Evolutionary conservation across 2,888 invertebrate species (phyloP).

Genomic region (Lasioglossum vierecki): DNA sequence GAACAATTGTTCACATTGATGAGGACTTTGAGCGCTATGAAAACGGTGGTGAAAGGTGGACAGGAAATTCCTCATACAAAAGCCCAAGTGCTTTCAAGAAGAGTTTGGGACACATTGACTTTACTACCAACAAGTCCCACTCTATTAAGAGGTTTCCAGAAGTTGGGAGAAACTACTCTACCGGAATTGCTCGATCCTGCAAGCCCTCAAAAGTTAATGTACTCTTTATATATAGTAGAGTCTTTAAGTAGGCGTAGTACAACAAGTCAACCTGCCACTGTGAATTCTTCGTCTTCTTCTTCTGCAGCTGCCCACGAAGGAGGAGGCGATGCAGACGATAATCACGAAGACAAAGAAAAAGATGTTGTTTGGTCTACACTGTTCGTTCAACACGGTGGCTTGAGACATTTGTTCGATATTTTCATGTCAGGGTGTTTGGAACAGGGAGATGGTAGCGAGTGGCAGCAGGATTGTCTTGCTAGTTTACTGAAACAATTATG

Average conservation of each 20-base stretch:
- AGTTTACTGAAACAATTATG: slow-evolving; percentile 93
- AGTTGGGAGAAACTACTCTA: slow-evolving; percentile 88
- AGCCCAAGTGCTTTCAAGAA: slow-evolving; percentile 92
- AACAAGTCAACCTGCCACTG: slow-evolving; percentile 60
- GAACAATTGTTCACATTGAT: slow-evolving; percentile 95
- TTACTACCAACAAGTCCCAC: slow-evolving; percentile 95
- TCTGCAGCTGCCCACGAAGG: slow-evolving; percentile 71
- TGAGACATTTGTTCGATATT: slow-evolving; percentile 95
- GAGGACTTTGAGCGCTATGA: slow-evolving; percentile 95
- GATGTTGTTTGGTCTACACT: slow-evolving; percentile 88
- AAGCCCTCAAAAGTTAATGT: slow-evolving; percentile 97
- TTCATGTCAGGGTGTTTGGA: slow-evolving; percentile 93
- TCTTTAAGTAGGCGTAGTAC: slow-evolving; percentile 85
- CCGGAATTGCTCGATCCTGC: slow-evolving; percentile 93
- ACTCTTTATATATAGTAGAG: slow-evolving; percentile 96
- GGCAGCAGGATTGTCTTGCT: slow-evolving; percentile 97
- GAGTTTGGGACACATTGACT: slow-evolving; percentile 97
- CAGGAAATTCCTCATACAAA: slow-evolving; percentile 92
- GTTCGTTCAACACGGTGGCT: slow-evolving; percentile 94
- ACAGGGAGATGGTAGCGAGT: slow-evolving; percentile 92
- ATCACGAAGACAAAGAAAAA: slow-evolving; percentile 71
- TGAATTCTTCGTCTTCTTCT: slow-evolving; percentile 60
- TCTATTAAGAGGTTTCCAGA: slow-evolving; percentile 93
- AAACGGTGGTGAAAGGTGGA: slow-evolving; percentile 90
- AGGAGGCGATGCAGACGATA: slow-evolving; percentile 69